A percentile compares a stretch with the other conserved stretches of the same genome.
Evolutionary conservation across 2,888 invertebrate species (phyloP).

Genomic region (Athalia rosae): DNA sequence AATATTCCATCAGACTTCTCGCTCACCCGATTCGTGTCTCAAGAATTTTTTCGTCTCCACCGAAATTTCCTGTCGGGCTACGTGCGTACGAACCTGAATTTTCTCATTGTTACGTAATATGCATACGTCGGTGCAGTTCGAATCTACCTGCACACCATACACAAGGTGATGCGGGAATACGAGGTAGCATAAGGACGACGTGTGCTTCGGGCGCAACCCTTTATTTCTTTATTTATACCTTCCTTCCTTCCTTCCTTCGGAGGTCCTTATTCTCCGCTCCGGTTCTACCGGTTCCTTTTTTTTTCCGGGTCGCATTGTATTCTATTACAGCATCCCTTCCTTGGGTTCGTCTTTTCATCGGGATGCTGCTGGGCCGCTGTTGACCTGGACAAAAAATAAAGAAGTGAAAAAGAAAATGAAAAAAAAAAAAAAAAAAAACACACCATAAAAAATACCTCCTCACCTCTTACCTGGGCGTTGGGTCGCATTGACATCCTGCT

Average conservation of each 20-base stretch:
- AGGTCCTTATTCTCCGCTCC: constrained; percentile 53
- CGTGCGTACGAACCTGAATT: not conserved
- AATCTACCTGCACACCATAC: constrained; percentile 61
- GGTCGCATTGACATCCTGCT: constrained; percentile 44
- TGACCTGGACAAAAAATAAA: constrained; percentile 13
- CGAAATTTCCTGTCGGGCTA: too few species aligned
- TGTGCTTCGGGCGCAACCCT: constrained; percentile 7
- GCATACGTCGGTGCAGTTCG: constrained; percentile 59
- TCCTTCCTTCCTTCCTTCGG: constrained; percentile 19
- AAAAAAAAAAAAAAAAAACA: too few species aligned
- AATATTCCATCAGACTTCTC: too few species aligned
- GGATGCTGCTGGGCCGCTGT: constrained; percentile 18
- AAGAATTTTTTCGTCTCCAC: not conserved
- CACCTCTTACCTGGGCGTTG: constrained; percentile 28
- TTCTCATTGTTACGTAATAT: constrained; percentile 61
- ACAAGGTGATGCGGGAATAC: not conserved
- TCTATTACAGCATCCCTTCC: constrained; percentile 44
- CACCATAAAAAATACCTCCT: not conserved
- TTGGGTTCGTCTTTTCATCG: constrained; percentile 20
- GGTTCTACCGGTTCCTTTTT: constrained; percentile 50
- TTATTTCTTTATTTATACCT: constrained; percentile 24
- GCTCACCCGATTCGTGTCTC: not conserved
- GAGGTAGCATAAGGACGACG: not conserved
- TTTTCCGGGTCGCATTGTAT: constrained; percentile 14
- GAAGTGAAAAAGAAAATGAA: too few species aligned